Evolutionary conservation across 2,797 vertebrate genomes (phyloP), one percentile per base, ranked within the genome.

Genomic region (Aldrovandia affinis): DNA sequence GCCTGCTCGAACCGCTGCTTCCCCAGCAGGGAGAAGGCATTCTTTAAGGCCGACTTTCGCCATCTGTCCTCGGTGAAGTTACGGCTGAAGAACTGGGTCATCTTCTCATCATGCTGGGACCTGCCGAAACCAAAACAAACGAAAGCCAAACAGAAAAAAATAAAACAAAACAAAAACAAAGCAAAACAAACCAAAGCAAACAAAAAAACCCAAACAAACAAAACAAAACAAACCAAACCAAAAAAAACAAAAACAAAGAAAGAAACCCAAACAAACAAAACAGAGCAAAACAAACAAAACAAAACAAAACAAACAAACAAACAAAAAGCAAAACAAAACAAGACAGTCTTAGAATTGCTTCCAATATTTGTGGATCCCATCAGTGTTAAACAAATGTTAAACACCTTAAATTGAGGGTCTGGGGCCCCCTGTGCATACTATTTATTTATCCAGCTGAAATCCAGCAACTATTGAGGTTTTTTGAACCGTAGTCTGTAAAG

Each of bases 1-100:
- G 98, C 97, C 84, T 99, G 98, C 89, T 99, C 98, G 89, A 99
- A 99, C 83, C 98, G 97, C 87, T 99, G 98, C 91, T 99, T 99
- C 83, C 98, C 98, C 92, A 98, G 94, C 92, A 99, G 94, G 86
- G 98, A 97, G 92, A 99, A 99, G 81, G 98, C 98, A n/a, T 99
- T 99, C 93, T 99, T 99, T 89, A 99, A 93, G 86, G 98, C 98
- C 14, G 98, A 98, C 93, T 97, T 99, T 83, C 98, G 94, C 98
- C 98, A 99, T 83, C 97, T 95, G 84, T 99, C 97, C 94, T 99
- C 98, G 70, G 77, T 96, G 94, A 99, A 99, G 93, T 99, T 99
- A 90, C 98, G 98, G 91, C 98, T 99, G 93, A 99, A 99, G 92
- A 99, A 99, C 80, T 95, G 93, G 81, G 98, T 99, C 98, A 99